Evolutionary conservation across 64 coral and sea anemone species (phyloP).

Genomic region (Stylophora pistillata): DNA sequence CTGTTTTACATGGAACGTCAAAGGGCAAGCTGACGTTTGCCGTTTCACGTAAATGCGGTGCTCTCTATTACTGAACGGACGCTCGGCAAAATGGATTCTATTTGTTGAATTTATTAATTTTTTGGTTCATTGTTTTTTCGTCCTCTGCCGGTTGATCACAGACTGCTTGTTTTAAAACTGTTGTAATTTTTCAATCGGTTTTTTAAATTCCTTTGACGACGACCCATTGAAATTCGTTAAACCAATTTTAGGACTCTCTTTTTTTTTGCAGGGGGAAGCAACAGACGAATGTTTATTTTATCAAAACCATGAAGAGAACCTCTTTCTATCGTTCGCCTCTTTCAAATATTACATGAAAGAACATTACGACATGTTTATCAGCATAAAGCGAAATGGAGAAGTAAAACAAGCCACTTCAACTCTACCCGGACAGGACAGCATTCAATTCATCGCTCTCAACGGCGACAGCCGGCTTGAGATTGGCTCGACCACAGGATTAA

Average conservation of each 20-base stretch:
- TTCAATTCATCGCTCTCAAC: constrained; percentile 48
- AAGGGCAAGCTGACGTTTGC: too few species aligned
- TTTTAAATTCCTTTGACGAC: too few species aligned
- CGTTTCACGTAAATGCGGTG: too few species aligned
- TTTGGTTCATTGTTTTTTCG: too few species aligned
- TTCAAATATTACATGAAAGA: constrained; percentile 67
- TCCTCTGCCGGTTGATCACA: too few species aligned
- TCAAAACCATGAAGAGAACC: constrained; percentile 86
- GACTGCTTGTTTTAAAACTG: too few species aligned
- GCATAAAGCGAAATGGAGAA: constrained; percentile 77
- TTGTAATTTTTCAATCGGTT: too few species aligned
- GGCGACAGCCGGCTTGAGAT: not conserved
- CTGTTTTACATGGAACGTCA: too few species aligned
- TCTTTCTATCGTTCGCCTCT: constrained; percentile 72
- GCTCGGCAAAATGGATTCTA: too few species aligned
- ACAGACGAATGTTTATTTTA: constrained; percentile 65
- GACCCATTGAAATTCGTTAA: not conserved
- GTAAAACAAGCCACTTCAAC: constrained; percentile 52
- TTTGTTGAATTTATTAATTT: too few species aligned
- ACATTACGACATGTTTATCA: constrained; percentile 77
- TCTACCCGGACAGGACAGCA: constrained; percentile 49
- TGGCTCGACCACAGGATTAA: not conserved
- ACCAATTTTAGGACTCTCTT: not conserved
- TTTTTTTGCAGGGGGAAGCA: constrained; percentile 34
- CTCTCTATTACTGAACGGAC: too few species aligned